These are phyloP conservation scores for Enteromius fasciolatus DNA, from an alignment of 2,797 vertebrate genomes.

Conservation along the genomic window DNA sequence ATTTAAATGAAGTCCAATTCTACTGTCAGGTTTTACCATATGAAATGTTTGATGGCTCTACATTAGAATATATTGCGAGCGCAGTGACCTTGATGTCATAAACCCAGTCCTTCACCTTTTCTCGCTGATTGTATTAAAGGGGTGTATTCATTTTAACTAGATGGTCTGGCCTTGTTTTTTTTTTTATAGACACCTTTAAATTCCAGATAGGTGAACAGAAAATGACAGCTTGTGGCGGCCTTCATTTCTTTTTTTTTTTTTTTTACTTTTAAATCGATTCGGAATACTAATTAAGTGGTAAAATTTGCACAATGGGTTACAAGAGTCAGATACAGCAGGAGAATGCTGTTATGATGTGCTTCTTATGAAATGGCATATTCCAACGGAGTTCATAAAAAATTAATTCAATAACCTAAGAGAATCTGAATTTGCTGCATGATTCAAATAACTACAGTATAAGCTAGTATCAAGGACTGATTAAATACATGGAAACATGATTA, in stretches of 20 bases:
- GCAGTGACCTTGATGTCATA: slow-evolving; percentile 54
- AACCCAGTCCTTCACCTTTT: slow-evolving; percentile 63
- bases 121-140: slow-evolving; percentile 58
- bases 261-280: background rate
- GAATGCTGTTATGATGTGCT: background rate
- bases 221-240: background rate
- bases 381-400: background rate
- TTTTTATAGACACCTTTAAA: slow-evolving; percentile 61
- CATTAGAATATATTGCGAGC: background rate
- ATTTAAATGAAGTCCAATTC: background rate
- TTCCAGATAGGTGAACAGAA: slow-evolving; percentile 8
- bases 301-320: background rate
- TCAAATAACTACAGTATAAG: background rate
- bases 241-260: slow-evolving; percentile 12
- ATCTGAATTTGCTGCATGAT: background rate
- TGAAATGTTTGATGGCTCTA: slow-evolving; percentile 31
- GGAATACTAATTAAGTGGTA: background rate
- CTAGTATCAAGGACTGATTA: background rate
- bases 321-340: background rate
- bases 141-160: slow-evolving; percentile 39
- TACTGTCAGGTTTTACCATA: slow-evolving; percentile 1
- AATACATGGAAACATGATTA: background rate
- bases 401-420: background rate
- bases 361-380: background rate
- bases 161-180: slow-evolving; percentile 19